A percentile compares a stretch with the other conserved stretches of the same genome.
These are phyloP conservation scores for Eupleurogrammus muticus DNA, from an alignment of 2,797 vertebrate species.

Conservation along the genomic window DNA sequence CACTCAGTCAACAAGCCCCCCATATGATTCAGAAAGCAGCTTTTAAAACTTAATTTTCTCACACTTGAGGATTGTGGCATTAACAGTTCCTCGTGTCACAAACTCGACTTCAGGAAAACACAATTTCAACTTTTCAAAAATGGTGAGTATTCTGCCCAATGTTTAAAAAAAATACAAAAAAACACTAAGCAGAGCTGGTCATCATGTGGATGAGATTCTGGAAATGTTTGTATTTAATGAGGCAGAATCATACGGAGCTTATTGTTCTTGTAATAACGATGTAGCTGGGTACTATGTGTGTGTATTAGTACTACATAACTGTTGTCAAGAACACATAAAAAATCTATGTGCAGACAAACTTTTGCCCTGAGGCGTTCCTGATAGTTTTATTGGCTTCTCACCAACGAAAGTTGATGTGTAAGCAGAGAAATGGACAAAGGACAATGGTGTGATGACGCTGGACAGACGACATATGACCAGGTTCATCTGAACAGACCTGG, in stretches of 20 bases:
- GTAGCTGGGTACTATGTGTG: neutral
- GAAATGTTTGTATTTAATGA: neutral
- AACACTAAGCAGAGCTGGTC: no score
- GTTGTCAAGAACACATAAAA: constrained; percentile 12
- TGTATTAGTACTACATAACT: constrained; percentile 1
- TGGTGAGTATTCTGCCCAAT: neutral
- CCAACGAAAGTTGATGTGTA: constrained; percentile 65
- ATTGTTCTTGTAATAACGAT: constrained; percentile 2
- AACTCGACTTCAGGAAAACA: neutral
- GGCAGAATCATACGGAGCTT: no score
- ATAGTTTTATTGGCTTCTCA: constrained; percentile 52
- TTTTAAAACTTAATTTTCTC: constrained; percentile 14
- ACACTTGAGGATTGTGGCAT: neutral
- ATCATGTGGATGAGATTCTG: neutral
- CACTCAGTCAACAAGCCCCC: constrained; percentile 15
- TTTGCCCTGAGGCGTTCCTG: constrained; percentile 39
- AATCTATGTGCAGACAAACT: constrained; percentile 29
- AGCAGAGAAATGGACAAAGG: constrained; percentile 73
- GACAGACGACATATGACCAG: no score
- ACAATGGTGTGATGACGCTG: constrained; percentile 71
- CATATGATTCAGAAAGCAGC: neutral
- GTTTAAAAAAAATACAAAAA: neutral
- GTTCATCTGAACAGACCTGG: no score
- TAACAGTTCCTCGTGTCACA: neutral
- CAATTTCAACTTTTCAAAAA: constrained; percentile 2